Evolutionary conservation across 2,797 vertebrate genomes (phyloP).

Genomic region (Acanthis flammea): DNA sequence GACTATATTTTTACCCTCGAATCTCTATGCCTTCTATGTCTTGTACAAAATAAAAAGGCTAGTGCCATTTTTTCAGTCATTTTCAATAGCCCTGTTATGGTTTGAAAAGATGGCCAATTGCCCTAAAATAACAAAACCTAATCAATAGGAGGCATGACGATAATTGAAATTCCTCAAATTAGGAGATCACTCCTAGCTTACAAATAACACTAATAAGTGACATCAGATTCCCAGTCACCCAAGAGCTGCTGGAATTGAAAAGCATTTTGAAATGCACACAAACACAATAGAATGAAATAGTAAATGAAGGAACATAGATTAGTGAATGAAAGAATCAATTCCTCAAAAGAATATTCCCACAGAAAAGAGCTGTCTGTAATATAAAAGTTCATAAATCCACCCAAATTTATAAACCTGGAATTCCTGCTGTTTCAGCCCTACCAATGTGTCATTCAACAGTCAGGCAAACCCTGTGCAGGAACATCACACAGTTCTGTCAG

Average conservation of each 20-base stretch:
- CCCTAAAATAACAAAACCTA: slow-evolving; percentile 36
- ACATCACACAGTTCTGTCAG: background rate
- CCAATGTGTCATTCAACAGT: background rate
- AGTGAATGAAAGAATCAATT: background rate
- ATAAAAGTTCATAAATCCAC: background rate
- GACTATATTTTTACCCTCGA: background rate
- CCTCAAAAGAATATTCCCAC: background rate
- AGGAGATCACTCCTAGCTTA: slow-evolving; percentile 46
- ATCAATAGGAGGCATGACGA: slow-evolving; percentile 53
- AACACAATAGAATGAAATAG: background rate
- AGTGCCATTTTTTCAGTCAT: background rate
- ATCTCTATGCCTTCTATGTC: background rate
- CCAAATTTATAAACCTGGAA: background rate
- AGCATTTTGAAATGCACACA: slow-evolving; percentile 7
- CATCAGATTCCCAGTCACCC: background rate
- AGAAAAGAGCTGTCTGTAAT: background rate
- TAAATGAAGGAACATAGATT: background rate
- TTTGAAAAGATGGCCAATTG: background rate
- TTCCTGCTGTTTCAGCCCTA: background rate
- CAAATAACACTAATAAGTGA: slow-evolving; percentile 32
- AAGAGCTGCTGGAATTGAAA: slow-evolving; percentile 24
- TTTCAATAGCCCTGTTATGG: background rate
- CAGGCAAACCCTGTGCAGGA: background rate
- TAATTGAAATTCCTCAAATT: slow-evolving; percentile 60
- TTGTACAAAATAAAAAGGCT: background rate